Evolutionary conservation across 1,140 invertebrate species (phyloP).

Genomic region (Gryllus bimaculatus): DNA sequence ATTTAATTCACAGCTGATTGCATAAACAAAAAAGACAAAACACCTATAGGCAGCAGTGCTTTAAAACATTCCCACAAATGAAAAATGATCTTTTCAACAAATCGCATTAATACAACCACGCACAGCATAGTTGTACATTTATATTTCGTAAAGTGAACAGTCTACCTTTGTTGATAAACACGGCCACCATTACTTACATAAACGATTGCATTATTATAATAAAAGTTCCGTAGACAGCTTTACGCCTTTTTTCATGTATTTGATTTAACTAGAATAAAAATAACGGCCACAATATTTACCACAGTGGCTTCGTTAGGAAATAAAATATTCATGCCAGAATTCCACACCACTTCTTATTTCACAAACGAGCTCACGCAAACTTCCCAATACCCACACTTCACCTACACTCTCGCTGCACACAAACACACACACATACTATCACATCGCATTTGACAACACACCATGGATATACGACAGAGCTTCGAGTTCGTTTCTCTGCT

Average conservation of each 20-base stretch:
- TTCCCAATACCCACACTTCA: background rate
- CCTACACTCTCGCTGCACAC: background rate
- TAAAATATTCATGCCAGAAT: background rate
- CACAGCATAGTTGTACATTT: no score
- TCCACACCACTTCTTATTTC: background rate
- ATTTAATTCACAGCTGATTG: slow-evolving; percentile 5
- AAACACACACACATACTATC: background rate
- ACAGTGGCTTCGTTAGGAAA: background rate
- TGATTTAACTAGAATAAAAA: background rate
- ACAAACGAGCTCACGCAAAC: background rate
- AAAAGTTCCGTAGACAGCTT: background rate
- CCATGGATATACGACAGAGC: background rate
- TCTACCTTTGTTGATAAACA: slow-evolving; percentile 15
- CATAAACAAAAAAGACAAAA: background rate
- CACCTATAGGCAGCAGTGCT: no score
- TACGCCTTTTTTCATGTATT: background rate
- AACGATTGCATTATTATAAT: background rate
- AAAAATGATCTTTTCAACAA: no score
- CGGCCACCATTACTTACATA: slow-evolving; percentile 13
- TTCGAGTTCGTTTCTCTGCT: background rate
- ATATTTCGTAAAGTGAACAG: background rate
- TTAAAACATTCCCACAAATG: no score
- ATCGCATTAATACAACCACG: no score
- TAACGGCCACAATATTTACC: background rate
- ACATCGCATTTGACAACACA: background rate